Evolutionary conservation across 2,888 invertebrate genomes (phyloP).

Genomic region (Geotrupes spiniger): DNA sequence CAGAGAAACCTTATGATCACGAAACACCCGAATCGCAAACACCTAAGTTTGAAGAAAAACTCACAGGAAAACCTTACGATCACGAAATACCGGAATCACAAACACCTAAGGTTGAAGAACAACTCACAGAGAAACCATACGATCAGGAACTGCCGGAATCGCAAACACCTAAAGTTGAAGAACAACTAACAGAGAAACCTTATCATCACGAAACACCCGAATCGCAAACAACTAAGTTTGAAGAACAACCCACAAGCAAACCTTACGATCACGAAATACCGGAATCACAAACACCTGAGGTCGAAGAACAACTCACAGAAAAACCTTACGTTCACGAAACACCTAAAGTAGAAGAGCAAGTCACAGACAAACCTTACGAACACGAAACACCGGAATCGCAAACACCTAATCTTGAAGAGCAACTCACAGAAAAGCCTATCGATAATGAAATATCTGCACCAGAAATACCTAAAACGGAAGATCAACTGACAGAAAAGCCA

Average conservation of each 20-base stretch:
- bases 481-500: conserved; percentile 13
- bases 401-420: conserved; percentile 54
- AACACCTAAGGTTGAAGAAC: no score
- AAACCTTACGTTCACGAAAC: conserved; percentile 9
- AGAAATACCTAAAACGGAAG: conserved; percentile 3
- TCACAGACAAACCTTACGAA: neutral
- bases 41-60: neutral
- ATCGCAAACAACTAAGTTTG: neutral
- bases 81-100: neutral
- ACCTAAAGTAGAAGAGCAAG: neutral
- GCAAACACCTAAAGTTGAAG: no score
- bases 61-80: neutral
- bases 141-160: no score
- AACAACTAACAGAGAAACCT: no score
- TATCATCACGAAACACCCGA: no score
- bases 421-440: conserved; percentile 49
- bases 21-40: neutral
- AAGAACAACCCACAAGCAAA: neutral
- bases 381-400: no score
- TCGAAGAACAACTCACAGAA: conserved; percentile 9
- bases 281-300: conserved; percentile 25
- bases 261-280: conserved; percentile 4
- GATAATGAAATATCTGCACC: no score
- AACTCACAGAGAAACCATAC: no score
- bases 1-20: neutral